phyloP scores from a whole-genome alignment of 2,113 vertebrate species.

The Vicugna pacos region DNA sequence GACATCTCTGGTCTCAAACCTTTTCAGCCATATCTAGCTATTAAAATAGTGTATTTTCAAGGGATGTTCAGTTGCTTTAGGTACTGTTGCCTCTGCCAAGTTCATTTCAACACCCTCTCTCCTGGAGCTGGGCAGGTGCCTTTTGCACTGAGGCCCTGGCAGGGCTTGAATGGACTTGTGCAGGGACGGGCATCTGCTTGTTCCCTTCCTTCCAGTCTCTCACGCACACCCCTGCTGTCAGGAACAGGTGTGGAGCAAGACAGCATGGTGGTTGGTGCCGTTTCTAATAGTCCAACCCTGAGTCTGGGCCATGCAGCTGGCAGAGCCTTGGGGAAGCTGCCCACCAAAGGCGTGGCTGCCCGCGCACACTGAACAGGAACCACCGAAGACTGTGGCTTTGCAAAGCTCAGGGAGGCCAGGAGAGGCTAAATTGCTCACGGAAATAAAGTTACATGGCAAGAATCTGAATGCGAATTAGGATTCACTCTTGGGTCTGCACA shows the following conservation, averaged over 20 bases:
- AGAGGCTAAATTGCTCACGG: neutral
- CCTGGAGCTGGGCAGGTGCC: neutral
- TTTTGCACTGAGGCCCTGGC: neutral
- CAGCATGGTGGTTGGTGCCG: neutral
- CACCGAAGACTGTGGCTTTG: neutral
- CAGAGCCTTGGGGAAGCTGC: neutral
- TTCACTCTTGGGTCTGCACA: neutral
- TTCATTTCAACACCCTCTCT: neutral
- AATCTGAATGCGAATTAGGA: neutral
- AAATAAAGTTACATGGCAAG: neutral
- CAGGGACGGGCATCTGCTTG: neutral
- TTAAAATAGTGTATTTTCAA: neutral
- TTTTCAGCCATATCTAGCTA: neutral
- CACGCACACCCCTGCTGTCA: neutral
- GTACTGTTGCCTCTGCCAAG: neutral
- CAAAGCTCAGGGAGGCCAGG: neutral
- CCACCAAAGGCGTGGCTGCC: neutral
- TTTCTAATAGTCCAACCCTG: neutral
- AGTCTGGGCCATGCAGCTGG: neutral
- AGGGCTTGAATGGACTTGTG: neutral
- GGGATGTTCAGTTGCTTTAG: neutral
- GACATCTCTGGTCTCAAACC: neutral
- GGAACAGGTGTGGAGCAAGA: neutral
- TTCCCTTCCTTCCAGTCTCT: neutral
- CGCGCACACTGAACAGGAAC: neutral